Evolutionary conservation across 1,140 invertebrate species (phyloP), one percentile per base, ranked within the genome.

Genomic region (Formica selysi): DNA sequence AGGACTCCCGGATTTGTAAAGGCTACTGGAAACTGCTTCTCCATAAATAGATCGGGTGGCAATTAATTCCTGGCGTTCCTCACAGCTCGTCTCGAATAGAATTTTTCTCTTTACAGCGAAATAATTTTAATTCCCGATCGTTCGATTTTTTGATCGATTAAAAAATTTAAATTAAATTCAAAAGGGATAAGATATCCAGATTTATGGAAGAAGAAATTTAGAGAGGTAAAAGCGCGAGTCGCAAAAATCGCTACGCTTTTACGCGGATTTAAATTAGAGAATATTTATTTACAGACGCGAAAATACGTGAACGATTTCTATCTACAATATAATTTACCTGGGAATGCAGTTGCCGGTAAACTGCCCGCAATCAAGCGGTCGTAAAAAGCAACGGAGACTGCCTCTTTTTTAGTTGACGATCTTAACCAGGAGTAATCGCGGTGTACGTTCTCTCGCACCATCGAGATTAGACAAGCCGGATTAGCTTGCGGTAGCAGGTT

Each of bases 401-500:
- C 11, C 54, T 54, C 19, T 73, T 83, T 83, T 83, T 83, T 59
- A 32, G 68, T 59, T 36, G n/a, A 48, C 54, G 38, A 83, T 74
- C 57, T 83, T 74, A 51, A 41, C 68, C 19, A 26, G 79, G 38
- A 48, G 68, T 83, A 83, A 73, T 67, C 44, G n/a, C 5, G 5
- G 44, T 13, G 38, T 59, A 61, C 22, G 32, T 78, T 68, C 59
- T 83, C 51, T 76, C 48, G 48, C 48, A 19, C 19, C 41, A 86
- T 89, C 61, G 88, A 81, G 88, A 85, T 90, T 76, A 80, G 36
- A 71, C 62, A 38, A 80, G n/a, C 36, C 13, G 89, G 85, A 87
- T 90, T 76, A 80, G 87, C 16, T 51, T 22, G 61, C 22, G 16
- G 73, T 70, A 86, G 89, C 89, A 88, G 89, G 89, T 90, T 86